Evolutionary conservation across 2,113 vertebrate species (phyloP).

Genomic region (Sebastes fasciatus): DNA sequence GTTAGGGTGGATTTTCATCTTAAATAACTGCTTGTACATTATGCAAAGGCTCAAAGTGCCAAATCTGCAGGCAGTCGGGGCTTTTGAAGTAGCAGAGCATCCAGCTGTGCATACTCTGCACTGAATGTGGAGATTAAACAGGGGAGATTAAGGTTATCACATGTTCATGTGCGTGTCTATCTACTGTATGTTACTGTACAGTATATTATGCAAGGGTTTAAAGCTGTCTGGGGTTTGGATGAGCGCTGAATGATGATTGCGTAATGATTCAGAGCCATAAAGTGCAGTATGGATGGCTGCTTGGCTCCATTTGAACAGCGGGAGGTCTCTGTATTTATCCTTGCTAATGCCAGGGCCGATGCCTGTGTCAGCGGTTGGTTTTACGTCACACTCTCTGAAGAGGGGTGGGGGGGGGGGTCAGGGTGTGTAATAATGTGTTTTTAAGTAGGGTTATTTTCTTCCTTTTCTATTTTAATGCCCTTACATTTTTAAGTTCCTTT

Average conservation of each 20-base stretch:
- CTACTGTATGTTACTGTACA: slow-evolving; percentile 55
- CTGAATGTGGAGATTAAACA: slow-evolving; percentile 68
- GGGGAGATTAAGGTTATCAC: slow-evolving; percentile 63
- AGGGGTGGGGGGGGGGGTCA: neutral
- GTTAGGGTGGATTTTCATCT: slow-evolving; percentile 55
- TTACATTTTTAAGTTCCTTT: neutral
- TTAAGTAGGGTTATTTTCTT: neutral
- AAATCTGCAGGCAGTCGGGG: slow-evolving; percentile 55
- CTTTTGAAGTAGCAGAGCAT: slow-evolving; percentile 69
- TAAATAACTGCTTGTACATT: slow-evolving; percentile 50
- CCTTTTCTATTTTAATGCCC: neutral
- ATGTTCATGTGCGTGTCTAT: slow-evolving; percentile 29
- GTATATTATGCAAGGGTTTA: slow-evolving; percentile 64
- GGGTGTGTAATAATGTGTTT: neutral
- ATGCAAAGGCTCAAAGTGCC: slow-evolving; percentile 52
- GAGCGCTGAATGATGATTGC: slow-evolving; percentile 45
- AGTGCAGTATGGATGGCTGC: slow-evolving; percentile 49
- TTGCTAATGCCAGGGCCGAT: slow-evolving; percentile 11
- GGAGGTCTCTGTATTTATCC: slow-evolving; percentile 43
- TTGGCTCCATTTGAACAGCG: slow-evolving; percentile 29
- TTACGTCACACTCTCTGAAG: slow-evolving; percentile 8
- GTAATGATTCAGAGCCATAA: slow-evolving; percentile 55
- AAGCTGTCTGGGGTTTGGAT: slow-evolving; percentile 44
- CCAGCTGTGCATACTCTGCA: slow-evolving; percentile 49
- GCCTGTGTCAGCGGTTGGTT: slow-evolving; percentile 25